phyloP scores from a whole-genome alignment of 1,140 invertebrate genomes.

The Reticulitermes speratus region DNA sequence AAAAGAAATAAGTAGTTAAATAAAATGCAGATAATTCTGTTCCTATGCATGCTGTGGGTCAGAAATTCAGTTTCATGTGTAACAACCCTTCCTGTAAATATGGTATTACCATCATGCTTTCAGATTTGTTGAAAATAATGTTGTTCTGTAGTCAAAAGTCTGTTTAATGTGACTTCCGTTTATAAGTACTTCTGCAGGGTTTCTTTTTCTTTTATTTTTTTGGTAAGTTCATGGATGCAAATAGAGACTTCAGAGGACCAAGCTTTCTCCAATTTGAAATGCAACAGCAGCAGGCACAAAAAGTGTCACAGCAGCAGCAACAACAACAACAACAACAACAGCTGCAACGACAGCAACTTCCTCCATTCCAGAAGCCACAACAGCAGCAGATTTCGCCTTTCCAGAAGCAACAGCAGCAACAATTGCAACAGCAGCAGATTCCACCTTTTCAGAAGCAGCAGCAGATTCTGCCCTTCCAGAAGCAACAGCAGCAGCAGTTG shows the following conservation, averaged over 20 bases:
- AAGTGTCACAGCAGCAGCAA: constrained; percentile 39
- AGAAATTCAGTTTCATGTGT: too few species aligned
- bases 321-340: constrained; percentile 39
- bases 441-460: constrained; percentile 51
- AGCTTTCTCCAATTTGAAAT: constrained; percentile 23
- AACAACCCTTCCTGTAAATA: too few species aligned
- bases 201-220: too few species aligned
- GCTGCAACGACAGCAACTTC: constrained; percentile 39
- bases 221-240: constrained; percentile 28
- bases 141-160: neutral
- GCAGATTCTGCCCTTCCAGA: constrained; percentile 47
- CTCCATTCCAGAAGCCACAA: constrained; percentile 47
- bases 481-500: constrained; percentile 31
- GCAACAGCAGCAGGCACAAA: constrained; percentile 35
- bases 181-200: neutral
- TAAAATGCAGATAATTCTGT: too few species aligned
- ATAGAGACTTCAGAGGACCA: constrained; percentile 25
- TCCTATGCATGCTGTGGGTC: too few species aligned
- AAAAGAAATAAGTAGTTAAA: too few species aligned
- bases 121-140: too few species aligned
- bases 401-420: constrained; percentile 41
- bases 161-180: neutral
- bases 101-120: too few species aligned
- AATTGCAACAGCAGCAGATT: constrained; percentile 44
- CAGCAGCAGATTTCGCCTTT: constrained; percentile 40